A percentile compares a stretch with the other conserved stretches of the same genome.
phyloP scores from a whole-genome alignment of 2,888 invertebrate genomes.

The Diogma glabrata region DNA sequence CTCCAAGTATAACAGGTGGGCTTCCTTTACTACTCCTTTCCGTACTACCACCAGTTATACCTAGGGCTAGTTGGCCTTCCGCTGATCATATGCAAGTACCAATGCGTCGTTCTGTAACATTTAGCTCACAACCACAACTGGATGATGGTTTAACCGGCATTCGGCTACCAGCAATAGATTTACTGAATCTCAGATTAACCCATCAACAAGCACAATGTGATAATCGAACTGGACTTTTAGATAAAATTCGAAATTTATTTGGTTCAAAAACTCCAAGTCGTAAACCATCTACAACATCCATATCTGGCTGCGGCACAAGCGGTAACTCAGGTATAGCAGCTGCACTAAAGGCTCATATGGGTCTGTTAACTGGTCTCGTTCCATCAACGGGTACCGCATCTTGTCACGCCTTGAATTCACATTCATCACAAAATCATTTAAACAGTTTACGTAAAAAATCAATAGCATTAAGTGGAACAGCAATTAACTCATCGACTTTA shows the following conservation, averaged over 20 bases:
- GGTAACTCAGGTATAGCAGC: slow-evolving; percentile 49
- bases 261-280: slow-evolving; percentile 51
- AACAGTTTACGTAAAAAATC: slow-evolving; percentile 37
- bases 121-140: slow-evolving; percentile 53
- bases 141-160: slow-evolving; percentile 37
- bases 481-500: slow-evolving; percentile 37
- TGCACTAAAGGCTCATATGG: slow-evolving; percentile 59
- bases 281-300: slow-evolving; percentile 54
- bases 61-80: slow-evolving; percentile 66
- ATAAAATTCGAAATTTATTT: slow-evolving; percentile 47
- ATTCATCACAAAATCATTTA: slow-evolving; percentile 1
- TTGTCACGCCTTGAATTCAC: slow-evolving; percentile 44
- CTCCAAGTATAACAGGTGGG: slow-evolving; percentile 57
- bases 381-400: slow-evolving; percentile 52
- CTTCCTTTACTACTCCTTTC: slow-evolving; percentile 58
- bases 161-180: slow-evolving; percentile 45
- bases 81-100: slow-evolving; percentile 49
- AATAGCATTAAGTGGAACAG: slow-evolving; percentile 49
- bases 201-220: slow-evolving; percentile 41
- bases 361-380: slow-evolving; percentile 56
- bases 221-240: slow-evolving; percentile 43
- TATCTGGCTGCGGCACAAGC: slow-evolving; percentile 41
- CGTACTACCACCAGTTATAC: slow-evolving; percentile 62
- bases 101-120: slow-evolving; percentile 48
- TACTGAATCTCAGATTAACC: slow-evolving; percentile 44